Evolutionary conservation across 2,113 vertebrate species (phyloP), one percentile per base, ranked within the genome.

Genomic region (Glaucidium brasilianum): DNA sequence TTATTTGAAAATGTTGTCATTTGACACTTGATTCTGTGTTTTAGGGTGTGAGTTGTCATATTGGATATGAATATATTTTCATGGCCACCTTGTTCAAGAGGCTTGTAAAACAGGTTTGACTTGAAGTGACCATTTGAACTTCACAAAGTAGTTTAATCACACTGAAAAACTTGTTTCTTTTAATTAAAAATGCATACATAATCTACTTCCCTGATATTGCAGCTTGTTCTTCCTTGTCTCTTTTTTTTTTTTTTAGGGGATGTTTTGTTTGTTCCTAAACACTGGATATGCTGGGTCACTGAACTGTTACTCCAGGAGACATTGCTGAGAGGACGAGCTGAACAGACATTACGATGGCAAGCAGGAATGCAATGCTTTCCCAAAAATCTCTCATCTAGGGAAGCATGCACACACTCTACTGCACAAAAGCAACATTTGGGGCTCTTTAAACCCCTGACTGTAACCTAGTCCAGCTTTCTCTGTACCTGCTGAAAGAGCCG

Each of bases 121-220:
- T 93, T 62, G 64, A 94, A 96, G 93, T 95, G 94, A 96, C 96
- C 88, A 93, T 91, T 93, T 94, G 84, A 96, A 90, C 94, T 94
- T 91, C 76, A 85, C 60, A 59, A 91, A 95, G 90, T 78, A 32
- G 20, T 79, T 88, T 95, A 89, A 82, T 94, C 52, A 76, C 52
- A 96, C 50, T 91, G 89, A 60, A 94, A 91, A 90, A 88, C 96
- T 91, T 83, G 94, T 97, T 96, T 95, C 58, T 90, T 94, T 92
- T 97, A 95, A 94, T 95, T 89, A 94, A 96, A 95, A 85, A 87
- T 77, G 58, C 75, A 83, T 85, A 76, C 26, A 39, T 81, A 77
- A 50, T 55, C 35, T 56, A 75, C 60, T 96, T 91, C 60, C 75
- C 69, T 68, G 76, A 93, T 85, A 35, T 41, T 78, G 73, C 27